These are phyloP conservation scores for Sycophaga agraensis DNA, from an alignment of 1,140 invertebrate genomes.

Conservation along the genomic window DNA sequence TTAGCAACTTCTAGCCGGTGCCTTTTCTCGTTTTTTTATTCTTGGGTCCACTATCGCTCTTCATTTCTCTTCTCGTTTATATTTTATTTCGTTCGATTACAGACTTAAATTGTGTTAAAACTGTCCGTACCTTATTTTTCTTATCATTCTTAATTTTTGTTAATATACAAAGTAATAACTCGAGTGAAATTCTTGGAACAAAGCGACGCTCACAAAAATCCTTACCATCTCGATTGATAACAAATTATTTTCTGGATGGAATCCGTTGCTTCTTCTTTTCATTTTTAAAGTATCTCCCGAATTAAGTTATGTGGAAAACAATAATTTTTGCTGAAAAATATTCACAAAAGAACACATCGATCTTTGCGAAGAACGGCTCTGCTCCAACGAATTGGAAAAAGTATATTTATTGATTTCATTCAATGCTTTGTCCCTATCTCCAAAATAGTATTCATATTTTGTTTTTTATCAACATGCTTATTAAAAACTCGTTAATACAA, in stretches of 20 bases:
- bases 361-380: not conserved
- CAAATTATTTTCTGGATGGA: conserved; percentile 45
- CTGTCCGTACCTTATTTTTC: not conserved
- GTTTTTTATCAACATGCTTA: conserved; percentile 36
- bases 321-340: not conserved
- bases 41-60: not conserved
- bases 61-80: not conserved
- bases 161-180: conserved; percentile 39
- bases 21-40: not conserved
- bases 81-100: not conserved
- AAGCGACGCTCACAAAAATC: conserved; percentile 39
- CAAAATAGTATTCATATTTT: conserved; percentile 30
- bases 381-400: conserved; percentile 15
- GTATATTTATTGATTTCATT: conserved; percentile 35
- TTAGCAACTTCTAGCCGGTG: conserved; percentile 10
- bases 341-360: not conserved
- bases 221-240: conserved; percentile 15
- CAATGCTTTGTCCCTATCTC: conserved; percentile 37
- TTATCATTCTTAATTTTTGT: conserved; percentile 14
- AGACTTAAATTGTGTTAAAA: not conserved
- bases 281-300: too few species aligned
- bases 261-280: conserved; percentile 40
- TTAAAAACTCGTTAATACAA: conserved; percentile 32
- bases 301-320: not conserved
- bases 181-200: conserved; percentile 36